Conservation (phyloP, 2,797 vertebrate species). For the Xiphophorus birchmanni region DNA sequence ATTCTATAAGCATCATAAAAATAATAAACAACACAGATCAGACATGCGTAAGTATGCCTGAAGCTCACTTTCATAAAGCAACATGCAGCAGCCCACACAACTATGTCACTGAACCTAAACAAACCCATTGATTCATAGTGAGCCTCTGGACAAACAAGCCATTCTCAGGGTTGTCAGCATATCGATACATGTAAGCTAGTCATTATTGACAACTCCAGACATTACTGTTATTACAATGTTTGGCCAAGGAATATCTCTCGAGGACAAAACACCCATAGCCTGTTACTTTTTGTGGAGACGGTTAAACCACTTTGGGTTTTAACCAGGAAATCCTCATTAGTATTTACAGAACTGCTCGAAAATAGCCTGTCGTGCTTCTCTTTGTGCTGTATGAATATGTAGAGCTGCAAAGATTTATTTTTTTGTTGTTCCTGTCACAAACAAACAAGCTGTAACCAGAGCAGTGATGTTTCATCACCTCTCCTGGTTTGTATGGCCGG, state of each 20-base stretch:
- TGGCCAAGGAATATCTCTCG: constrained; percentile 47
- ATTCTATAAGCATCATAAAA: neutral
- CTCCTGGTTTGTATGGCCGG: constrained; percentile 3
- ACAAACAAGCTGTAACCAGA: constrained; percentile 12
- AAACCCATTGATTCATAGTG: constrained; percentile 70
- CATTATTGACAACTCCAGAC: constrained; percentile 50
- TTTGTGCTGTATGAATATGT: constrained; percentile 4
- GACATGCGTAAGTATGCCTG: neutral
- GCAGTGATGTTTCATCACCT: constrained; percentile 12
- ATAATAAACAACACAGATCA: neutral
- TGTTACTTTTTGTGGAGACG: neutral
- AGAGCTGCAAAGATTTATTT: constrained; percentile 12
- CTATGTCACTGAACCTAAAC: constrained; percentile 58
- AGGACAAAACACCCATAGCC: constrained; percentile 21
- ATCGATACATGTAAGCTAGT: constrained; percentile 67
- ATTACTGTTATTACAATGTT: constrained; percentile 55
- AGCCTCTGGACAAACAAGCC: constrained; percentile 74
- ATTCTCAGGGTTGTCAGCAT: constrained; percentile 70
- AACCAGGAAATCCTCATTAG: constrained; percentile 13
- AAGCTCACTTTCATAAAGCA: neutral
- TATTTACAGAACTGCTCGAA: constrained; percentile 17
- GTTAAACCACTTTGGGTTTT: neutral
- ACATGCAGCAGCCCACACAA: constrained; percentile 44
- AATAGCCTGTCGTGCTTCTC: constrained; percentile 20
- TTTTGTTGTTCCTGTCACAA: neutral